These are phyloP conservation scores for Dipodomys spectabilis DNA, from an alignment of 2,113 vertebrate species.

Conservation along the genomic window DNA sequence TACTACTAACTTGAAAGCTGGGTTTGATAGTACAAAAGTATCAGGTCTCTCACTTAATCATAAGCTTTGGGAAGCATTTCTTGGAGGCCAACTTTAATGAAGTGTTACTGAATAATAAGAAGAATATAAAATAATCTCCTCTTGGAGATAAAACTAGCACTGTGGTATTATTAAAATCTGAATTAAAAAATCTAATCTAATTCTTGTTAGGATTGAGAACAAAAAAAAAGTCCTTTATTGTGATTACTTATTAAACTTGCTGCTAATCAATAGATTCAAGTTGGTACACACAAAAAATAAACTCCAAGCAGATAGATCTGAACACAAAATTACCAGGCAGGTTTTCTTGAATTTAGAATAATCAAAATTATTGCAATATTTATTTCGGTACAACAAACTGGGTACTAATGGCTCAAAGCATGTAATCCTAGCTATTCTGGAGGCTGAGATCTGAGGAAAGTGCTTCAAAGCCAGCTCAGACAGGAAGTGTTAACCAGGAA, in stretches of 20 bases:
- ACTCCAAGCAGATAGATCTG: neutral
- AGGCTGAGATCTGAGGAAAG: too few species aligned
- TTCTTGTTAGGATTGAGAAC: constrained; percentile 34
- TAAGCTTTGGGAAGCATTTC: neutral
- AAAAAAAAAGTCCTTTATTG: constrained; percentile 15
- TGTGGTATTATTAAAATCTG: constrained; percentile 39
- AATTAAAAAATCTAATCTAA: constrained; percentile 55
- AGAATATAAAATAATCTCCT: constrained; percentile 62
- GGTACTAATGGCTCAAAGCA: neutral
- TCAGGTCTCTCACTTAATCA: constrained; percentile 10
- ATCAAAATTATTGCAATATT: constrained; percentile 18
- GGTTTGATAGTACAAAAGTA: constrained; percentile 7
- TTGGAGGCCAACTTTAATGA: constrained; percentile 55
- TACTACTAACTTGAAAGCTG: neutral
- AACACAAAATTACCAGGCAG: neutral
- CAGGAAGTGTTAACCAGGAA: too few species aligned
- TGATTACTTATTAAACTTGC: constrained; percentile 1
- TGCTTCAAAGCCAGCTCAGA: too few species aligned
- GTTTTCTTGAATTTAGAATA: constrained; percentile 18
- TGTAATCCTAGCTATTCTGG: too few species aligned
- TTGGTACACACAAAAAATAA: constrained; percentile 19
- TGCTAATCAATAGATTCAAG: constrained; percentile 11
- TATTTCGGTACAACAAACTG: neutral
- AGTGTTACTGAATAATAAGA: constrained; percentile 56
- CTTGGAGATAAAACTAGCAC: constrained; percentile 37